Evolutionary conservation across 2,888 invertebrate genomes (phyloP), one percentile per base, ranked within the genome.

Genomic region (Archips xylosteana): DNA sequence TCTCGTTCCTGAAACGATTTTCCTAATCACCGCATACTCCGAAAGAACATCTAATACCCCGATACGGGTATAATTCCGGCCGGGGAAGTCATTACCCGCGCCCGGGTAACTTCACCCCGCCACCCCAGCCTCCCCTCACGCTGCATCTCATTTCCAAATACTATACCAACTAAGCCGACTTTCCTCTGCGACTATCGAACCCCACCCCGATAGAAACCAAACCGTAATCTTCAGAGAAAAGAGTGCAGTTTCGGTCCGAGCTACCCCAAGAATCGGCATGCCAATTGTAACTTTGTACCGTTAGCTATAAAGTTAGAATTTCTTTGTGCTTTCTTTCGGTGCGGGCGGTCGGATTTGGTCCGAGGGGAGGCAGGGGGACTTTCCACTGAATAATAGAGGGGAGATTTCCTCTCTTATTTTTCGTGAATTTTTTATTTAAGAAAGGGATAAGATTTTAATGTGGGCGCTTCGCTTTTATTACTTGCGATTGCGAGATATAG

Each of bases 381-480:
- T 87, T 85, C 85, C 87, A 84, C 87, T 88, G 92, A 89, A 94
- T 92, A 92, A 93, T 92, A 89, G 89, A 91, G 89, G 92, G 92
- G 89, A 88, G 89, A 90, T 89, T 90, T 90, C 88, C 87, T 85
- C 87, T 91, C 89, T 89, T 91, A 91, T 92, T 92, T 94, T 94
- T 94, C 92, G 93, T 93, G 94, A 94, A 91, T 94, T 93, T 94
- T 94, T 93, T 94, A 94, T 94, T 94, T 94, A 94, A 94, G 94
- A 94, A 94, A 94, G 91, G 94, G 94, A 94, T 94, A 94, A 94
- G 94, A 94, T 93, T 94, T 94, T 94, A 94, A 94, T 94, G 94
- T 94, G 92, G 92, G 89, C 87, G 89, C 91, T 89, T 86, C 79
- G 88, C 89, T 90, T 91, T 94, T 94, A 94, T 94, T 94, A 93